These are phyloP conservation scores for Chlorodrepanis virens DNA, from an alignment of 2,113 vertebrate species.

Conservation along the genomic window DNA sequence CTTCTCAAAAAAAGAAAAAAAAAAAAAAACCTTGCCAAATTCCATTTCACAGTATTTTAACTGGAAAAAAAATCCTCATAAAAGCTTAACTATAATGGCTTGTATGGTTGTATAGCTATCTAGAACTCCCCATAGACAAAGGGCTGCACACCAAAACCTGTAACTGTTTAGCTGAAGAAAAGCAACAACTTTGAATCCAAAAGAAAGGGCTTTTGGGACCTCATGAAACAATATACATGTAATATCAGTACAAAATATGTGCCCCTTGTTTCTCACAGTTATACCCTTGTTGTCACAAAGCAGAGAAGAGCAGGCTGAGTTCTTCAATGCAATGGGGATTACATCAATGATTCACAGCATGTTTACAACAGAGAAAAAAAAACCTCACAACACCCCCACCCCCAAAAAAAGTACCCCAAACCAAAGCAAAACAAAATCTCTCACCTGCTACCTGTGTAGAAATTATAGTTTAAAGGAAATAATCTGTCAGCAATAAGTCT, in stretches of 20 bases:
- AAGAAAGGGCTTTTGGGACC: slow-evolving; percentile 5
- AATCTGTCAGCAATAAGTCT: background rate
- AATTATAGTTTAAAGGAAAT: background rate
- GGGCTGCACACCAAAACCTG: background rate
- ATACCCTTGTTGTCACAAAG: background rate
- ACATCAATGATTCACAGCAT: background rate
- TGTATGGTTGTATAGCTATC: background rate
- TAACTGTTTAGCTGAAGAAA: slow-evolving; percentile 1
- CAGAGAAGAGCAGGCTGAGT: background rate
- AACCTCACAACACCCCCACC: fast-evolving
- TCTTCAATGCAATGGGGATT: background rate
- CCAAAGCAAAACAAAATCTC: background rate
- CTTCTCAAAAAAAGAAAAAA: fast-evolving
- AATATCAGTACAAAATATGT: background rate
- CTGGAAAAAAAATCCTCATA: background rate
- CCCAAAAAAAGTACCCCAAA: background rate
- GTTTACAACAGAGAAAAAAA: background rate
- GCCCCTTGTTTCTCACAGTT: background rate
- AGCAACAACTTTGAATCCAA: background rate
- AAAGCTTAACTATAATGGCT: background rate
- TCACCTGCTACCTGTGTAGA: background rate
- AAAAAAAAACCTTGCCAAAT: background rate
- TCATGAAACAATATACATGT: background rate
- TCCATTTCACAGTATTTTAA: background rate
- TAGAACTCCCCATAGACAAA: background rate